Evolutionary conservation across 1,140 invertebrate genomes (phyloP), one percentile per base, ranked within the genome.

Genomic region (Philaenus spumarius): DNA sequence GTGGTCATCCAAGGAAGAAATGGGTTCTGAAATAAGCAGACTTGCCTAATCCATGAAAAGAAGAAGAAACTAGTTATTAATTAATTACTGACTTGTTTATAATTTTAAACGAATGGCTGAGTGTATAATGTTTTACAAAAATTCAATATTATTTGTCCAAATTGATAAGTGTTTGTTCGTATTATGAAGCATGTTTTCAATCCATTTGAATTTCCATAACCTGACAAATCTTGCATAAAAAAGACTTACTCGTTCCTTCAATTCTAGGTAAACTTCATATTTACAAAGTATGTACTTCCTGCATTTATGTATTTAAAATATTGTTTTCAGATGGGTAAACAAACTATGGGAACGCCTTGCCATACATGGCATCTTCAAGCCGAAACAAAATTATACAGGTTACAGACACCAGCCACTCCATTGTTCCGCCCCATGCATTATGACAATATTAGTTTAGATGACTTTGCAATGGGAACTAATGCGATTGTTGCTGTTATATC

Each of bases 401-500:
- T 98, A 1, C 86, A 94, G 74, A 93, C 88, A 1, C 95, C 95
- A 0, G 83, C 84, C 35, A 81, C 89, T 2, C 96, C 97, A 0
- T 71, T 99, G 3, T 95, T 98, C 64, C 73, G 93, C 23, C 89
- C 95, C 0, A 78, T 83, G 15, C 89, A 94, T 70, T 83, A 98
- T 69, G 93, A 98, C 67, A 80, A 86, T 46, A 87, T 97, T 43
- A 77, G 84, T 34, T 74, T 99, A 59, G 96, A 99, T 72, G 87
- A 98, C 67, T 98, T 93, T 75, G 85, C 95, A 0, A 84, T 94
- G 76, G 97, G 97, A 24, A 97, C 90, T 0, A 99, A 99, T 77
- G 96, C 97, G 2, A 87, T 98, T 64, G 90, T 99, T 6, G 97
- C 97, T 51, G 96, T 99, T 46, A 91, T 98, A 64, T 98, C 96